A percentile compares a stretch with the other conserved stretches of the same genome.
Evolutionary conservation across 2,888 invertebrate species (phyloP).

Genomic region (Drosophila limbata): DNA sequence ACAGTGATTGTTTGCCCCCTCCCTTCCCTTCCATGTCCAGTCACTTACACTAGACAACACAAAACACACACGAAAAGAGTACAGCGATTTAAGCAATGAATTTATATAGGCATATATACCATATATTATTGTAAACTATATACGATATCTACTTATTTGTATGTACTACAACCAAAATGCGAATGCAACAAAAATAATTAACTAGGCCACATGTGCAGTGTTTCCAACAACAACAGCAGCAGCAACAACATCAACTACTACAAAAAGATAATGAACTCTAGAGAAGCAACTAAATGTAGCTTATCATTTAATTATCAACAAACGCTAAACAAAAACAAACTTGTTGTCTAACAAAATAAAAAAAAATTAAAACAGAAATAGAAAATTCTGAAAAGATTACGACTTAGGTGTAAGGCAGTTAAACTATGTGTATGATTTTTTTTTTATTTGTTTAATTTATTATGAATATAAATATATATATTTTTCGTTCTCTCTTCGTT

Average conservation of each 20-base stretch:
- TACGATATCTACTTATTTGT: constrained; percentile 62
- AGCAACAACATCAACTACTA: constrained; percentile 11
- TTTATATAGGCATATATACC: constrained; percentile 67
- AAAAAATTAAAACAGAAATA: constrained; percentile 4
- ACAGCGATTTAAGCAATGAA: constrained; percentile 79
- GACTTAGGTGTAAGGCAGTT: constrained; percentile 54
- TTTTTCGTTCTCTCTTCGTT: constrained; percentile 26
- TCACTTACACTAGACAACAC: constrained; percentile 17
- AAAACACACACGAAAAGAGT: constrained; percentile 36
- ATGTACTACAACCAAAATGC: constrained; percentile 39
- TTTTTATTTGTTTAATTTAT: constrained; percentile 42
- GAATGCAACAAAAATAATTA: constrained; percentile 28
- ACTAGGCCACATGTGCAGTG: constrained; percentile 43
- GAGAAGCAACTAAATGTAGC: constrained; percentile 39
- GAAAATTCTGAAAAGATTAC: constrained; percentile 41
- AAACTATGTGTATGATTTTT: constrained; percentile 46
- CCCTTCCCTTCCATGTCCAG: neutral
- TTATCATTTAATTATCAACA: constrained; percentile 41
- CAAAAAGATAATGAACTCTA: constrained; percentile 16
- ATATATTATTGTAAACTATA: constrained; percentile 68
- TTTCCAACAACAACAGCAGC: constrained; percentile 33
- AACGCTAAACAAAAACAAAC: constrained; percentile 20
- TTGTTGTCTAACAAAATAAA: constrained; percentile 58
- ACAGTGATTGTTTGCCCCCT: constrained; percentile 9
- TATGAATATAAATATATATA: constrained; percentile 27